These are phyloP conservation scores for Microdon myrmicae DNA, from an alignment of 2,888 invertebrate species.

Conservation along the genomic window DNA sequence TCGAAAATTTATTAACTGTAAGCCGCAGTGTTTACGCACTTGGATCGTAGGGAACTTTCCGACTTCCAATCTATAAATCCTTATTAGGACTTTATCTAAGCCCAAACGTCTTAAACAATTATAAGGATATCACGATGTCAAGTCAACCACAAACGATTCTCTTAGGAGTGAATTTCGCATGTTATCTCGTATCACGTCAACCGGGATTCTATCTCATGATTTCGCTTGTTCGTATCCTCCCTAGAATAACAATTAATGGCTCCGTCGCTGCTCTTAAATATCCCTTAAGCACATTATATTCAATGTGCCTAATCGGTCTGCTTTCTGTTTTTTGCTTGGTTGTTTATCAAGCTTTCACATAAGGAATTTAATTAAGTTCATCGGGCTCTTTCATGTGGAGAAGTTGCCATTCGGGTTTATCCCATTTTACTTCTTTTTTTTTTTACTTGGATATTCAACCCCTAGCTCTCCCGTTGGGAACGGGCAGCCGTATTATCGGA, in stretches of 20 bases:
- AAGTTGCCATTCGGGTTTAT: too few relatives aligned
- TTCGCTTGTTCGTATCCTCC: constrained; percentile 2
- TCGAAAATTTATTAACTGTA: too few relatives aligned
- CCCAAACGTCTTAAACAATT: too few relatives aligned
- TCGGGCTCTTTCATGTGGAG: constrained; percentile 24
- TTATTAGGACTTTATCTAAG: too few relatives aligned
- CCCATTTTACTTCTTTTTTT: too few relatives aligned
- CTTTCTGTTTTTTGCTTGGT: constrained; percentile 24
- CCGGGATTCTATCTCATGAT: constrained; percentile 13
- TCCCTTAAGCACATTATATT: constrained; percentile 23
- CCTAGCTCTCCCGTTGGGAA: not conserved
- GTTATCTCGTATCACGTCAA: constrained; percentile 19
- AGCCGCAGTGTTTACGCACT: too few relatives aligned
- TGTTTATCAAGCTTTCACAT: constrained; percentile 46
- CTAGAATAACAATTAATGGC: constrained; percentile 4
- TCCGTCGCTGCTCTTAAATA: not conserved
- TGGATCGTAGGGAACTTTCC: too few relatives aligned
- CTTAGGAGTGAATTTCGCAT: too few relatives aligned
- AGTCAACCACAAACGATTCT: too few relatives aligned
- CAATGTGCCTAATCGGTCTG: constrained; percentile 26
- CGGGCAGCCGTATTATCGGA: not conserved
- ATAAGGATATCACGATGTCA: too few relatives aligned
- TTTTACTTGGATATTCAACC: too few relatives aligned
- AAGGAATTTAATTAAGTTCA: constrained; percentile 46
- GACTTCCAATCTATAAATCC: too few relatives aligned